Evolutionary conservation across 2,888 invertebrate species (phyloP), one percentile per base, ranked within the genome.

Genomic region (Erebia palarica): DNA sequence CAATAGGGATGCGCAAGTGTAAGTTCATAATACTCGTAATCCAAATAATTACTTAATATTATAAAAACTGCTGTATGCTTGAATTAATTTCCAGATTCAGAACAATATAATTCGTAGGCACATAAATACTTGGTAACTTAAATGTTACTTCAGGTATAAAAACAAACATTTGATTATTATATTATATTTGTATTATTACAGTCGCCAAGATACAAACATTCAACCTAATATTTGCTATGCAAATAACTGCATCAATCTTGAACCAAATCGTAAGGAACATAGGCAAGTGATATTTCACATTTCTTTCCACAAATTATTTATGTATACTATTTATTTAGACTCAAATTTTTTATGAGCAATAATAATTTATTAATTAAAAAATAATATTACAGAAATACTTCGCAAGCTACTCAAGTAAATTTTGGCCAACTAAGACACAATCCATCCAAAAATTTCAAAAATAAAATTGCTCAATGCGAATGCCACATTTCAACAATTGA

Each of bases 401-500:
- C 47, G 3, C 88, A 88, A 78, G 84, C 80, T 14, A 87, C 87
- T 13, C 90, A 90, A 81, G 88, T 85, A 0, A 84, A 90, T 77
- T 82, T 87, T 44, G 82, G 81, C 66, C 65, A 79, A 36, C 59
- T 75, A 10, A 74, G 75, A 42, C 71, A 71, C 16, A 75, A 72
- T 58, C 42, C 60, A 58, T 77, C 51, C 11, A 70, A 69, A 53
- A 63, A 55, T 11, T 79, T 72, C 51, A 80, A 76, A 27, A 82
- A 86, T 67, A 80, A 86, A 75, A 76, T 75, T 13, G 73, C 81
- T 63, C 86, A 87, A 73, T 89, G 87, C 69, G 73, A 75, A 70
- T 86, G 84, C 59, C 71, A 66, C 53, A 70, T 69, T 58, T 65
- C 59, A 55, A 75, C 74, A 13, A 69, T 69, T 67, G 57, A 65